phyloP scores from a whole-genome alignment of 2,113 vertebrate species.

The Hippocampus zosterae region DNA sequence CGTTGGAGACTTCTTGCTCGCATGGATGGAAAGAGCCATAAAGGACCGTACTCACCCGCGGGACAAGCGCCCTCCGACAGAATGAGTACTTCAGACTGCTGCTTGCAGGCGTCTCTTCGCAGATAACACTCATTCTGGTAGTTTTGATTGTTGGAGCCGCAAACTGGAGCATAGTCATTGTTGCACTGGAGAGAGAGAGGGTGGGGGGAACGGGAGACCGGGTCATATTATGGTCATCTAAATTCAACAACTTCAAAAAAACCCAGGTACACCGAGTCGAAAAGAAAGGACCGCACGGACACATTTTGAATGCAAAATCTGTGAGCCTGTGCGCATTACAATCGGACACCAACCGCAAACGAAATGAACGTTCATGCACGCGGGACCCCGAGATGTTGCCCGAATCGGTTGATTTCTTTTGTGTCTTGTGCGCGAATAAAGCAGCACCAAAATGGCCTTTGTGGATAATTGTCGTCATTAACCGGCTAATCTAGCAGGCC shows the following conservation, averaged over 20 bases:
- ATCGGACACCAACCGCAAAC: no score
- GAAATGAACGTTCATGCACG: no score
- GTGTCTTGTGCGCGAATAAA: not conserved
- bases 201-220: not conserved
- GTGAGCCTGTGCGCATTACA: no score
- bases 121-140: constrained; percentile 97
- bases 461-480: not conserved
- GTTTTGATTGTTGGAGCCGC: constrained; percentile 96
- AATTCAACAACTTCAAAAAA: not conserved
- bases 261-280: not conserved
- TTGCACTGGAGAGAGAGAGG: constrained; percentile 78
- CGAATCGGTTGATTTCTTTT: no score
- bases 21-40: not conserved
- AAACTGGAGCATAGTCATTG: constrained; percentile 95
- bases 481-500: not conserved
- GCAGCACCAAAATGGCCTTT: not conserved
- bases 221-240: not conserved
- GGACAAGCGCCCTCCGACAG: constrained; percentile 91
- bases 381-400: no score
- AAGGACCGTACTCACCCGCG: constrained; percentile 75
- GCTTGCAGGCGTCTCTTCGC: constrained; percentile 95
- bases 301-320: no score
- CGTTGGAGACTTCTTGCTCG: not conserved
- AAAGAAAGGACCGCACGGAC: no score
- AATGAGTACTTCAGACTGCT: constrained; percentile 91